Evolutionary conservation across 2,888 invertebrate species (phyloP).

Genomic region (Drosophila borealis): DNA sequence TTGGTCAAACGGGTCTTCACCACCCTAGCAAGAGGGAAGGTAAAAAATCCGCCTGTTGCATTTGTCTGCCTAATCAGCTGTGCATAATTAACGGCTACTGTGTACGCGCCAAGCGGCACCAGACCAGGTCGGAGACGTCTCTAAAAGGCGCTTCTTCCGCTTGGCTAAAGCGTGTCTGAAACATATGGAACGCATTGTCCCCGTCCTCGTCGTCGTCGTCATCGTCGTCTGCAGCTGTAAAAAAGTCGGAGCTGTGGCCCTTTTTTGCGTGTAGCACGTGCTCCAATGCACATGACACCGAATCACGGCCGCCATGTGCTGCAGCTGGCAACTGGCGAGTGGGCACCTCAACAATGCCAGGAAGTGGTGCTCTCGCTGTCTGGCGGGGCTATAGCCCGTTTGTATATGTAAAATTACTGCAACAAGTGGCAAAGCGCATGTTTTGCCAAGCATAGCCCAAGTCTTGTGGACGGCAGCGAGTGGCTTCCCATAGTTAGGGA

Average conservation of each 20-base stretch:
- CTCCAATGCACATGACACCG: slow-evolving; percentile 77
- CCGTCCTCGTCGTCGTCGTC: too few relatives aligned
- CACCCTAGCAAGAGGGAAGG: neutral
- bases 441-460: too few relatives aligned
- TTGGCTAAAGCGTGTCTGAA: slow-evolving; percentile 81
- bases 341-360: slow-evolving; percentile 31
- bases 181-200: slow-evolving; percentile 59
- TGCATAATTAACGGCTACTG: slow-evolving; percentile 76
- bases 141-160: slow-evolving; percentile 71
- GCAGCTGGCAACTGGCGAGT: slow-evolving; percentile 15
- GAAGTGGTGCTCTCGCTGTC: slow-evolving; percentile 36
- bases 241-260: slow-evolving; percentile 1
- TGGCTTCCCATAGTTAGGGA: neutral
- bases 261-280: slow-evolving; percentile 69
- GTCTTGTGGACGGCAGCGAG: too few relatives aligned
- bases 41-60: slow-evolving; percentile 66
- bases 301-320: slow-evolving; percentile 56
- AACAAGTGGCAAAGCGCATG: too few relatives aligned
- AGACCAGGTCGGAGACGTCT: slow-evolving; percentile 16
- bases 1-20: slow-evolving; percentile 19
- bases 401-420: too few relatives aligned
- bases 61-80: slow-evolving; percentile 77
- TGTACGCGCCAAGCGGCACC: slow-evolving; percentile 63
- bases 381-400: too few relatives aligned
- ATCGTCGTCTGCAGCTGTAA: too few relatives aligned